These are phyloP conservation scores for Cyclura pinguis DNA, from an alignment of 2,797 vertebrate genomes.

Conservation along the genomic window DNA sequence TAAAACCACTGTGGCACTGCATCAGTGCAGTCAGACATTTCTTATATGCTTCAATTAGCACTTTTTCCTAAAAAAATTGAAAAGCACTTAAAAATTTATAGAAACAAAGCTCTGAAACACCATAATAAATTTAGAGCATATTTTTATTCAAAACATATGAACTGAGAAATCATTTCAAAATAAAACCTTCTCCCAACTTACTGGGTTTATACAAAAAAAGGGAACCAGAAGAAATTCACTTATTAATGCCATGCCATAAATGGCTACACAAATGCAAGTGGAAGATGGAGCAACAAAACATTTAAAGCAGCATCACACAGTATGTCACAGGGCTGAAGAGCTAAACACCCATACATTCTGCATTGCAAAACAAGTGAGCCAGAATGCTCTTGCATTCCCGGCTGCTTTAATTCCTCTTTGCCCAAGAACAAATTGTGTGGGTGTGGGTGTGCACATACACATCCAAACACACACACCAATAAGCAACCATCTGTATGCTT, in stretches of 20 bases:
- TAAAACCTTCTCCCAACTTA: background rate
- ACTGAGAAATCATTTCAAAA: background rate
- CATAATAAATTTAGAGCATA: slow-evolving; percentile 40
- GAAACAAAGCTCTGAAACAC: slow-evolving; percentile 22
- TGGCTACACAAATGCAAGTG: background rate
- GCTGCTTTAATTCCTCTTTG: background rate
- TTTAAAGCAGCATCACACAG: background rate
- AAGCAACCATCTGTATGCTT: background rate
- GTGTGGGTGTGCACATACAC: too few relatives aligned
- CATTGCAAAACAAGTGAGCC: background rate
- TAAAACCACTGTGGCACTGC: slow-evolving; percentile 90
- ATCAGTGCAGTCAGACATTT: slow-evolving; percentile 89
- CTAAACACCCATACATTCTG: background rate
- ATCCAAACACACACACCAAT: too few relatives aligned
- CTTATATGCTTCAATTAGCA: slow-evolving; percentile 93
- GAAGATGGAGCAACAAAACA: background rate
- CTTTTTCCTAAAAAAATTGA: slow-evolving; percentile 84
- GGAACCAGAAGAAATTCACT: background rate
- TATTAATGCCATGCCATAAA: background rate
- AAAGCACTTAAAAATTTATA: slow-evolving; percentile 30
- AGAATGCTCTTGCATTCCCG: background rate
- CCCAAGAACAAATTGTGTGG: background rate
- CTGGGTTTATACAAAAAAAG: background rate
- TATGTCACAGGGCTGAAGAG: too few relatives aligned
- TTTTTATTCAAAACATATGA: background rate